Base-by-base conservation (phyloP, 2,888 invertebrate genomes). In the Carabus problematicus region DNA sequence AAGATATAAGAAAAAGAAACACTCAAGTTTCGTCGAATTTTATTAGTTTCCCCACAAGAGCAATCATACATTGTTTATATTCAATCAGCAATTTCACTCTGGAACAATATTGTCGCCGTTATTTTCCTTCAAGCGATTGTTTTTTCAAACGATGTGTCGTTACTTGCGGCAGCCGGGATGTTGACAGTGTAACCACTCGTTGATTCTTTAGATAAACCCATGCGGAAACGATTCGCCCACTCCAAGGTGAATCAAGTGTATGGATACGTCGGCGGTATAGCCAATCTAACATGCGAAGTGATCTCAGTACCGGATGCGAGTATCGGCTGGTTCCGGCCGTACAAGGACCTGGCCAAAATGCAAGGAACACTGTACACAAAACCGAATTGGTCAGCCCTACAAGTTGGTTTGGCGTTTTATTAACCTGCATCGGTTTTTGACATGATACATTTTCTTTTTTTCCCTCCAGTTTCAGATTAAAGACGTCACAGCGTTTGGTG, bases 261-360 rank as follows among this genome's bases (percentile, higher is more conserved):
- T 74, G 84, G 83, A 8, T 84, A 82, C 73, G 74, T 86, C 58
- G 84, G 84, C 47, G 87, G 88, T 14, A 80, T 79, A 40, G 85
- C 84, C 1, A 86, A 86, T 76, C 81, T 89, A 70, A 85, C 85
- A 11, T 89, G 92, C 47, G 97, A 97, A 80, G 95, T 94, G 91
- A 89, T 91, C 74, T 85, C 88, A 54, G 85, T 88, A 72, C 89
- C 79, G 81, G 84, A 75, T 77, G 85, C 76, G 78, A 83, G 72
- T 70, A 79, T 81, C 73, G 75, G 86, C 84, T 63, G 81, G 83
- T 71, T 85, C 85, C 4, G 85, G 85, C 75, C 77, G 66, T 77
- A 78, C 66, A 75, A 76, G 71, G 74, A 73, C 61, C 71, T 60
- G 55, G 71, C 70, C 8, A 71, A 70, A 70, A 73, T 72, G 71